These are phyloP conservation scores for Coregonus sp. DNA, from an alignment of 2,797 vertebrate genomes.

Conservation along the genomic window DNA sequence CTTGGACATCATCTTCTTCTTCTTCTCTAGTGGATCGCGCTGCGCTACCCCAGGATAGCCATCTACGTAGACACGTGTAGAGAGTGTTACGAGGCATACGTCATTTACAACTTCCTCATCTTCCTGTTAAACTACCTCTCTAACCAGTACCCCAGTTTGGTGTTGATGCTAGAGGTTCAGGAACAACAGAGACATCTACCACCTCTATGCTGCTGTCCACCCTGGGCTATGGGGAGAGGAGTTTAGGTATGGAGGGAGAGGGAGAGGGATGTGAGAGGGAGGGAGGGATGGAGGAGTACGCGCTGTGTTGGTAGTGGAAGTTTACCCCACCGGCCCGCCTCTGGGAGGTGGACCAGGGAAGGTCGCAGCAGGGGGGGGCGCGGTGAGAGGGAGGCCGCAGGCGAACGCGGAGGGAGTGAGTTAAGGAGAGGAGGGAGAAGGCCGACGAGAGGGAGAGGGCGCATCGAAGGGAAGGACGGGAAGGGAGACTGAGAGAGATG, in stretches of 20 bases:
- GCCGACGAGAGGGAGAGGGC: not conserved
- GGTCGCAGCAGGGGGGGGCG: too few relatives aligned
- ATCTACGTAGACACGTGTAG: slow-evolving; percentile 87
- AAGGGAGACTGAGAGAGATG: too few relatives aligned
- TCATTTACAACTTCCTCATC: slow-evolving; percentile 99
- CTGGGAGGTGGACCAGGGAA: too few relatives aligned
- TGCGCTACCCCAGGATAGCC: not conserved
- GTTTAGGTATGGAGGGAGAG: slow-evolving; percentile 61
- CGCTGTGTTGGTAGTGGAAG: too few relatives aligned
- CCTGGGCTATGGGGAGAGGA: slow-evolving; percentile 97
- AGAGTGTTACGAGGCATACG: slow-evolving; percentile 99
- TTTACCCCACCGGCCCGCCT: too few relatives aligned
- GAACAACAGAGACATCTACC: slow-evolving; percentile 96
- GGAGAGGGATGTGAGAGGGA: not conserved
- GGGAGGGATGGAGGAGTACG: too few relatives aligned
- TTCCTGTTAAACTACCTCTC: slow-evolving; percentile 90
- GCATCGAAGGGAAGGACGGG: too few relatives aligned
- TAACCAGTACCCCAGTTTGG: slow-evolving; percentile 92
- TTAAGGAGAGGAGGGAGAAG: not conserved
- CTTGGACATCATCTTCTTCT: too few relatives aligned
- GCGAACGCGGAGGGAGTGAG: too few relatives aligned
- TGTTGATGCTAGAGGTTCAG: slow-evolving; percentile 93
- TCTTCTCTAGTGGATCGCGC: not conserved
- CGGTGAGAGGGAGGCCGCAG: too few relatives aligned
- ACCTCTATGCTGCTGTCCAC: slow-evolving; percentile 93